Evolutionary conservation across 2,888 invertebrate genomes (phyloP), one percentile per base, ranked within the genome.

Genomic region (Cotesia congregata): DNA sequence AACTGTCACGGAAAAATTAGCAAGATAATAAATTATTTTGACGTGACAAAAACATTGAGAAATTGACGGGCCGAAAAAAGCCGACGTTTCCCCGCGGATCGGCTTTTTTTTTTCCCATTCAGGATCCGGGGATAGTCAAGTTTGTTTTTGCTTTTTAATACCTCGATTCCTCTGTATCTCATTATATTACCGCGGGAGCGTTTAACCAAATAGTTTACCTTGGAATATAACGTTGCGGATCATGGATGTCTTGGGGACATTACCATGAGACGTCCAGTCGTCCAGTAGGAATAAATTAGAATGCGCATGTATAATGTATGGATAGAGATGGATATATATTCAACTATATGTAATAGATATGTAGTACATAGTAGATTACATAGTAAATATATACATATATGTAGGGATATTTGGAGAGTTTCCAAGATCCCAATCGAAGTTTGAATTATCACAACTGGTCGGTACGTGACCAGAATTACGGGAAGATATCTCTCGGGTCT

Each of bases 1-100:
- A 39, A 68, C 68, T 74, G 74, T 74, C 74, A 74, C 39, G 74
- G 61, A 74, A 74, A 74, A 74, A 74, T 74, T 74, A 74, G 74
- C 74, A 60, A 68, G 67, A 74, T 74, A 74, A 74, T 74, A 74
- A 74, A 74, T 74, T 74, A 50, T 67, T 38, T 41, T 73, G 73
- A 73, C 65, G 50, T 65, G 41, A 17, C 50, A 59, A 70, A 20
- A 70, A 70, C 20, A 70, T 67, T 67, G 67, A 50, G 59, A 65
- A 65, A 50, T 70, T 50, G 50, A 70, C 41, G 50, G 50, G 17
- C 5, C 17, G 20, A 41, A 70, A 59, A 50, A 70, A 40, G 17
- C 41, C 1, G 20, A n/a, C n/a, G n/a, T 70, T 41, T 70, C 41
- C 50, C 50, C 12, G 50, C 12, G 50, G 50, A 50, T 50, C 12